Conservation (phyloP, 2,113 vertebrate species). For the Anoplopoma fimbria region DNA sequence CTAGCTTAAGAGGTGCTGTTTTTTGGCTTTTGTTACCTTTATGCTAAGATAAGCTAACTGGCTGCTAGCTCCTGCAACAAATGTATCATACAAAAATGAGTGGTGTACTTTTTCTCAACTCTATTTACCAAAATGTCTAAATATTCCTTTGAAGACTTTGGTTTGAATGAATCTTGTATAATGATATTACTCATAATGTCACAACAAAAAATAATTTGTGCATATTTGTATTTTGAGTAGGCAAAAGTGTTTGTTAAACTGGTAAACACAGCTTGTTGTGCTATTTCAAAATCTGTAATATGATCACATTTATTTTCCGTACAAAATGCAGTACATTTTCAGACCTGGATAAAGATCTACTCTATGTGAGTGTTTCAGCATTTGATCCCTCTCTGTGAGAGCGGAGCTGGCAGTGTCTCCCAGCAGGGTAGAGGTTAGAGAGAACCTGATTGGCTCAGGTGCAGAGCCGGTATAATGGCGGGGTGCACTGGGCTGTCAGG, state of each 20-base stretch:
- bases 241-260: background rate
- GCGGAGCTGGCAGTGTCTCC: slow-evolving; percentile 4
- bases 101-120: background rate
- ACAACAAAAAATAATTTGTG: background rate
- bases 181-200: background rate
- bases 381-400: slow-evolving; percentile 18
- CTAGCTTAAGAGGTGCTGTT: background rate
- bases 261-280: slow-evolving; percentile 43
- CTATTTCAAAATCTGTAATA: slow-evolving; percentile 29
- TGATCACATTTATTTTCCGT: background rate
- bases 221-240: slow-evolving; percentile 5
- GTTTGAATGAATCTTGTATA: background rate
- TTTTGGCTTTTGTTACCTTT: background rate
- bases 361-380: background rate
- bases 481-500: slow-evolving; percentile 31
- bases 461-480: background rate
- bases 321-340: background rate
- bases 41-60: background rate
- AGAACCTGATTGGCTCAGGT: slow-evolving; percentile 48
- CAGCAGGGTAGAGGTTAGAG: slow-evolving; percentile 18
- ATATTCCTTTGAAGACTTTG: slow-evolving; percentile 13
- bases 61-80: background rate
- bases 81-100: background rate
- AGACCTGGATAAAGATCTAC: slow-evolving; percentile 21
- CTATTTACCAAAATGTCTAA: background rate